A percentile compares a stretch with the other conserved stretches of the same genome.
These are phyloP conservation scores for Cliona cf. orientalis DNA, from an alignment of 37 sponge, comb jelly and placozoan species.

Conservation along the genomic window DNA sequence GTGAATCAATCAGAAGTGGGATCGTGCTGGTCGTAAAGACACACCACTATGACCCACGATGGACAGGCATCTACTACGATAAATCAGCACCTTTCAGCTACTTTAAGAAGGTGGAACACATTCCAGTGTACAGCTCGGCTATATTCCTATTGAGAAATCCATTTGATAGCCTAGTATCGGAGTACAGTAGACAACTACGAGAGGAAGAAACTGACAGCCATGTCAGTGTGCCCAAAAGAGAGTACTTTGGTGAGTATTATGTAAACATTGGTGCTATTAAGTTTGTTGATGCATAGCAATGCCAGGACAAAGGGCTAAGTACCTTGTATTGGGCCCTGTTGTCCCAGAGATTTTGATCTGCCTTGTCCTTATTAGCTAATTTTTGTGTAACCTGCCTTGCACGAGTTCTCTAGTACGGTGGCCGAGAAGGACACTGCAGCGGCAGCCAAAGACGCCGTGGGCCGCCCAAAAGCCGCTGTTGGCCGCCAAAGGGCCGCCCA, in stretches of 20 bases:
- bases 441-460: too few relatives aligned
- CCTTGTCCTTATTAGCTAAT: too few relatives aligned
- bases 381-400: too few relatives aligned
- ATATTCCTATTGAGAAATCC: slow-evolving; percentile 49
- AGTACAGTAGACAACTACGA: slow-evolving; percentile 12
- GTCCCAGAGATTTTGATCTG: too few relatives aligned
- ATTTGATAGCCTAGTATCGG: slow-evolving; percentile 41
- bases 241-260: slow-evolving; percentile 42
- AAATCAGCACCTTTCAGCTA: slow-evolving; percentile 10
- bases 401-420: too few relatives aligned
- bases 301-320: too few relatives aligned
- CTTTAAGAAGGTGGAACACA: slow-evolving; percentile 15
- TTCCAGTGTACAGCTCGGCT: slow-evolving; percentile 32
- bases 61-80: slow-evolving; percentile 36
- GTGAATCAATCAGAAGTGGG: slow-evolving; percentile 58
- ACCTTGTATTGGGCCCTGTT: too few relatives aligned
- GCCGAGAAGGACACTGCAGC: too few relatives aligned
- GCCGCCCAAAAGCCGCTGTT: too few relatives aligned
- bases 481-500: too few relatives aligned
- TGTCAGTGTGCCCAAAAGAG: not conserved
- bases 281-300: too few relatives aligned
- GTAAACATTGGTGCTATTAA: not conserved
- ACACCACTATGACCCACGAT: slow-evolving; percentile 38
- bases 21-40: slow-evolving; percentile 58
- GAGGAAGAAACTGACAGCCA: not conserved